Conservation (phyloP, 2,113 vertebrate genomes). For the Prionailurus bengalensis region DNA sequence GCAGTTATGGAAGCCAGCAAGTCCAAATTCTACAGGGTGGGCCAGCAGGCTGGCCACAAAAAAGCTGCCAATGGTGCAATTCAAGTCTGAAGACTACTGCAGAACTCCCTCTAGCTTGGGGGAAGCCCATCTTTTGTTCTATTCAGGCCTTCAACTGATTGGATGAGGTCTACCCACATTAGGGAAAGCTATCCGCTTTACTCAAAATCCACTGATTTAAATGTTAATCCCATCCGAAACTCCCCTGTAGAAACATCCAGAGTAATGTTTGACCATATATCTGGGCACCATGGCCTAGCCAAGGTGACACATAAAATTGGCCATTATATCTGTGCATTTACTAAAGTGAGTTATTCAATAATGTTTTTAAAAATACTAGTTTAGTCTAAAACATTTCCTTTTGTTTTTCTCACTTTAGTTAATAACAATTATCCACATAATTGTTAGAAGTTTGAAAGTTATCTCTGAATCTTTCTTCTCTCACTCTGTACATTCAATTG, state of each 20-base stretch:
- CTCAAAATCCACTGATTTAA: background rate
- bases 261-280: background rate
- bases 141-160: background rate
- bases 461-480: background rate
- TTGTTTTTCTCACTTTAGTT: background rate
- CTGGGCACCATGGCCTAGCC: background rate
- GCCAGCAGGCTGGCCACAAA: background rate
- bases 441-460: background rate
- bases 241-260: background rate
- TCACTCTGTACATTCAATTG: background rate
- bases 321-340: background rate
- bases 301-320: background rate
- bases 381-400: slow-evolving; percentile 46
- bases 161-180: background rate
- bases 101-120: background rate
- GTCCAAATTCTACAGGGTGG: background rate
- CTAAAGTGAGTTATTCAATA: background rate
- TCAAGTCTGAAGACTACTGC: background rate
- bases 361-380: slow-evolving; percentile 1
- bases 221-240: background rate
- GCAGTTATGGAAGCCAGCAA: background rate
- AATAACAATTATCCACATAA: background rate
- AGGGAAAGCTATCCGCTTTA: background rate
- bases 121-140: background rate
- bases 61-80: background rate